phyloP scores from a whole-genome alignment of 2,888 invertebrate species.

The Lasioglossum malachurum region DNA sequence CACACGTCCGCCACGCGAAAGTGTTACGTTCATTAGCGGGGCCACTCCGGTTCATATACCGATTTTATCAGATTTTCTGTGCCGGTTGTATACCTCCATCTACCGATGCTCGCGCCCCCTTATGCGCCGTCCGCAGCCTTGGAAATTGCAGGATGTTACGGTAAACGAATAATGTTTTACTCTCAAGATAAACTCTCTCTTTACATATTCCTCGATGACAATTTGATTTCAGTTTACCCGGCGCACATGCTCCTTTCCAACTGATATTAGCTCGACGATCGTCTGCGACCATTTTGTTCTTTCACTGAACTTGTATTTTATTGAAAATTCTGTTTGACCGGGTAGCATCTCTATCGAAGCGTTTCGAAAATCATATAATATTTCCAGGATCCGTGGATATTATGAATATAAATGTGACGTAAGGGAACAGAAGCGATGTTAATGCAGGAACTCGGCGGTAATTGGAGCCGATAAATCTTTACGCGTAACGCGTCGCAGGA shows the following conservation, averaged over 20 bases:
- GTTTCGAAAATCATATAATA: conserved; percentile 1
- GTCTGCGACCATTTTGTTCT: background rate
- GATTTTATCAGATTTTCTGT: conserved; percentile 77
- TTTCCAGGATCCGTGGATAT: background rate
- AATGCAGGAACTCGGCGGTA: conserved; percentile 56
- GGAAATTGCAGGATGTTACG: conserved; percentile 18
- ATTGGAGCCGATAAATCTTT: conserved; percentile 40
- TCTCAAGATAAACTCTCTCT: background rate
- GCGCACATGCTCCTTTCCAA: background rate
- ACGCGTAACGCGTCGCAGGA: conserved; percentile 21
- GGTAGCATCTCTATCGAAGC: background rate
- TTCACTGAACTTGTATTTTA: background rate
- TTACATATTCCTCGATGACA: background rate
- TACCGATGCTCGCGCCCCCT: conserved; percentile 35
- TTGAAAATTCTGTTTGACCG: background rate
- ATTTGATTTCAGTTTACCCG: background rate
- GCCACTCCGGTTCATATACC: conserved; percentile 58
- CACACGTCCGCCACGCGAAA: conserved; percentile 69
- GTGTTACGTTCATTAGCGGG: conserved; percentile 80
- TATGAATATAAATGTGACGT: conserved; percentile 11
- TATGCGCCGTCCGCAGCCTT: conserved; percentile 13
- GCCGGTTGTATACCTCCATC: conserved; percentile 61
- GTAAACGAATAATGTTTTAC: background rate
- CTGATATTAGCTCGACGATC: background rate
- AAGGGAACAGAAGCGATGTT: conserved; percentile 45